Evolutionary conservation across 2,888 invertebrate genomes (phyloP), one percentile per base, ranked within the genome.

Genomic region (Epistrophella euchroma): DNA sequence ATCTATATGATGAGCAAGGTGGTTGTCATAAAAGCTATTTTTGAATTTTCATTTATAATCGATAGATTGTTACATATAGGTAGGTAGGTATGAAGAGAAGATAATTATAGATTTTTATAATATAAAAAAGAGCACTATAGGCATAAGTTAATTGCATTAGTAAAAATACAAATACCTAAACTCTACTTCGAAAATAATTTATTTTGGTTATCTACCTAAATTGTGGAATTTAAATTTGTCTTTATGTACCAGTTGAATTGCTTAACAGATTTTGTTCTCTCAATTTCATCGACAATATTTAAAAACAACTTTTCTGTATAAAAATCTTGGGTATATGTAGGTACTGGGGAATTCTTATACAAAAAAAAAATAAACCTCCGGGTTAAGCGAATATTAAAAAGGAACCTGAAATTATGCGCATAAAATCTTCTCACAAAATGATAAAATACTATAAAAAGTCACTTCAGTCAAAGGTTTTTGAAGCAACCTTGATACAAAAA

Each of bases 331-430:
- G 19, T 47, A 2, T 28, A n/a, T n/a, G n/a, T n/a, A n/a, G n/a
- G n/a, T n/a, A n/a, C n/a, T 25, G 15, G 45, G 66, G 47, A 52
- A 37, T 52, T 52, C 37, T 35, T 25, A 43, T 40, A 17, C 0
- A 6, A 7, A 64, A 50, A 17, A 37, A 15, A 60, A 70, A 73
- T 72, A 71, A 60, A 73, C 73, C 72, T 76, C 76, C 55, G 68
- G 80, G 80, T 70, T 80, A 76, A 85, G 81, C 76, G 81, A 76
- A 79, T 84, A 79, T 72, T 75, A 60, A 84, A 58, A 84, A 75
- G 58, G 76, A 85, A 56, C 76, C 72, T 28, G 66, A 79, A 71
- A 85, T 76, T 85, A 85, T 85, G 76, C 81, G 85, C 85, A 85
- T 80, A 68, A 76, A 76, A 76, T 76, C 76, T 72, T 76, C 82